phyloP scores from a whole-genome alignment of 2,888 invertebrate species.

The Brachypalpus laphriformis region DNA sequence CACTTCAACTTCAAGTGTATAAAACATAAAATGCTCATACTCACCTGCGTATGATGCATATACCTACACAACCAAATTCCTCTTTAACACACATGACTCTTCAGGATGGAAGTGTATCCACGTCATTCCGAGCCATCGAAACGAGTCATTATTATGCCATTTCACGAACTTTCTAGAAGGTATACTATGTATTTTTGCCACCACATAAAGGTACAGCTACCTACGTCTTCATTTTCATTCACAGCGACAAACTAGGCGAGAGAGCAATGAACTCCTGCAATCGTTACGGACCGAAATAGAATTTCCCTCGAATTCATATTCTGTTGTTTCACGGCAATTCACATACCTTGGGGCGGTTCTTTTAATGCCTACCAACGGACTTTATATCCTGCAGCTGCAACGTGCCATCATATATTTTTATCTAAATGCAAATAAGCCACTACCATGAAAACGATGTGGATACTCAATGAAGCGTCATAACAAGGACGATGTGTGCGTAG shows the following conservation, averaged over 20 bases:
- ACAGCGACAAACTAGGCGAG: neutral
- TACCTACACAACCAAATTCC: neutral
- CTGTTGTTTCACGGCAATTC: neutral
- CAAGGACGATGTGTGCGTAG: neutral
- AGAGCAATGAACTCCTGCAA: neutral
- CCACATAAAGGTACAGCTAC: neutral
- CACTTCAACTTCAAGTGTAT: neutral
- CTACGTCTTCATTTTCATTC: neutral
- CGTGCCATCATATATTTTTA: constrained; percentile 1
- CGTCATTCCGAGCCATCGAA: neutral
- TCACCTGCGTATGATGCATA: neutral
- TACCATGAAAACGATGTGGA: neutral
- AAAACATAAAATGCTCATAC: neutral
- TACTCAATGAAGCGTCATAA: neutral
- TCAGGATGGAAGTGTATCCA: neutral
- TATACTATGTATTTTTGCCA: neutral
- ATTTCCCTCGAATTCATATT: neutral
- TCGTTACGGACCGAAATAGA: neutral
- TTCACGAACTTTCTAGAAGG: neutral
- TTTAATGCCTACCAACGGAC: neutral
- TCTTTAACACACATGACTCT: neutral
- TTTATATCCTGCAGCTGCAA: neutral
- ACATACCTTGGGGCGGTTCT: neutral
- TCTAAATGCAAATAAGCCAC: neutral
- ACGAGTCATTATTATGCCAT: neutral